These are phyloP conservation scores for Colostygia pectinataria DNA, from an alignment of 2,888 invertebrate genomes.

Conservation along the genomic window DNA sequence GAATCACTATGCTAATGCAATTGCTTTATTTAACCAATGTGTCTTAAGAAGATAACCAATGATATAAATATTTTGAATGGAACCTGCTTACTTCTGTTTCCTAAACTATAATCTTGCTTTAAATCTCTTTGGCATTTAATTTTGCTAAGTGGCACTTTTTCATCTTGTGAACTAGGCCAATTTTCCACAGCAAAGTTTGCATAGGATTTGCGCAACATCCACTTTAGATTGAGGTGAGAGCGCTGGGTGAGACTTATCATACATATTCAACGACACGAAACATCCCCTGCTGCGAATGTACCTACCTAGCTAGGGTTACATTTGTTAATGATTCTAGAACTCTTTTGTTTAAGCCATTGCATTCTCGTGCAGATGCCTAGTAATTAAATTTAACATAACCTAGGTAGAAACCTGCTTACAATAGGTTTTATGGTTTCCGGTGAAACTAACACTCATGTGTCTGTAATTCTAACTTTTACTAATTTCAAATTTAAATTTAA, in stretches of 20 bases:
- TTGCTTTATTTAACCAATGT: no score
- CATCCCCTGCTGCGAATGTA: slow-evolving; percentile 9
- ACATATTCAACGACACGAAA: slow-evolving; percentile 30
- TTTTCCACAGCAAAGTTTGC: slow-evolving; percentile 24
- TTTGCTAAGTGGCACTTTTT: slow-evolving; percentile 13
- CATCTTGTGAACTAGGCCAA: slow-evolving; percentile 29
- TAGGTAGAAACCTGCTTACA: no score
- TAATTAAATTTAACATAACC: no score
- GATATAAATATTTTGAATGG: no score
- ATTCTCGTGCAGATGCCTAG: no score
- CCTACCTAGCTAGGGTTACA: background rate
- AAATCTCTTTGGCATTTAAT: slow-evolving; percentile 9
- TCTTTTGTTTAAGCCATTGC: background rate
- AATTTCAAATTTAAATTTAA: no score
- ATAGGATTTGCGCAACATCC: slow-evolving; percentile 19
- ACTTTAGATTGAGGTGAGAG: slow-evolving; percentile 17
- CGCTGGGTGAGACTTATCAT: slow-evolving; percentile 19
- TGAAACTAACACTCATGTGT: no score
- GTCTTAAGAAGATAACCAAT: no score
- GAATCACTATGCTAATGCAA: no score
- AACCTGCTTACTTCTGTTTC: no score
- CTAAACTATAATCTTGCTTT: background rate
- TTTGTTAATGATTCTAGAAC: background rate
- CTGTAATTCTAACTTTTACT: no score
- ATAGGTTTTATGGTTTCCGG: no score